Evolutionary conservation across 2,888 invertebrate genomes (phyloP).

Genomic region (Drosophila nigritarsus): DNA sequence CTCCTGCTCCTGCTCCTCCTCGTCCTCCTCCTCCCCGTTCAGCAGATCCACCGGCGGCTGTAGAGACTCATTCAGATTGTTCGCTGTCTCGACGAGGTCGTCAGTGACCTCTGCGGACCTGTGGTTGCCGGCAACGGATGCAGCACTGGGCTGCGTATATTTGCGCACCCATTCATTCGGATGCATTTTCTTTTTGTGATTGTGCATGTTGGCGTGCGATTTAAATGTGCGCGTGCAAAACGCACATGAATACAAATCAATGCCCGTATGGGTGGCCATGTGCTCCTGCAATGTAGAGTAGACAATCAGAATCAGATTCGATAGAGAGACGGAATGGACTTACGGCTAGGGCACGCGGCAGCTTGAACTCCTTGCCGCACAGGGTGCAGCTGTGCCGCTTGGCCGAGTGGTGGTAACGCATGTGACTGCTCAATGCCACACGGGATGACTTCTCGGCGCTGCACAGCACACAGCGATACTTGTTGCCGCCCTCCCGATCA

Average conservation of each 20-base stretch:
- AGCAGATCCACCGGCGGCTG: conserved; percentile 10
- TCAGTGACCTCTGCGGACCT: not conserved
- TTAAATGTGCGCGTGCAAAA: conserved; percentile 84
- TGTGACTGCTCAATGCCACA: conserved; percentile 66
- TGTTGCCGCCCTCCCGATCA: conserved; percentile 66
- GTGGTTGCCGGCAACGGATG: not conserved
- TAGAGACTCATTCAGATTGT: not conserved
- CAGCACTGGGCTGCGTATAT: conserved; percentile 61
- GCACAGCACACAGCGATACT: conserved; percentile 64
- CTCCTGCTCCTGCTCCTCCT: not conserved
- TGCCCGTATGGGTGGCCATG: conserved; percentile 84
- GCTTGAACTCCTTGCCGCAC: conserved; percentile 70
- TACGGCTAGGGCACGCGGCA: conserved; percentile 61
- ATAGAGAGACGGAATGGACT: conserved; percentile 11
- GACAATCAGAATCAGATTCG: not conserved
- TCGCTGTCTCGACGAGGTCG: not conserved
- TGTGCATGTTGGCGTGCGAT: conserved; percentile 84
- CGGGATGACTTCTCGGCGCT: conserved; percentile 69
- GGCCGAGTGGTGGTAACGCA: conserved; percentile 72
- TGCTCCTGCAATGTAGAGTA: conserved; percentile 73
- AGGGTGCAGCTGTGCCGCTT: conserved; percentile 70
- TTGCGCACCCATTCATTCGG: conserved; percentile 81
- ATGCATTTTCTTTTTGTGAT: conserved; percentile 83
- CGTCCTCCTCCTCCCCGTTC: conserved; percentile 1
- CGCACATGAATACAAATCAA: conserved; percentile 82